phyloP scores from a whole-genome alignment of 1,140 invertebrate genomes.

The silkworm (Bombyx mori) region DNA sequence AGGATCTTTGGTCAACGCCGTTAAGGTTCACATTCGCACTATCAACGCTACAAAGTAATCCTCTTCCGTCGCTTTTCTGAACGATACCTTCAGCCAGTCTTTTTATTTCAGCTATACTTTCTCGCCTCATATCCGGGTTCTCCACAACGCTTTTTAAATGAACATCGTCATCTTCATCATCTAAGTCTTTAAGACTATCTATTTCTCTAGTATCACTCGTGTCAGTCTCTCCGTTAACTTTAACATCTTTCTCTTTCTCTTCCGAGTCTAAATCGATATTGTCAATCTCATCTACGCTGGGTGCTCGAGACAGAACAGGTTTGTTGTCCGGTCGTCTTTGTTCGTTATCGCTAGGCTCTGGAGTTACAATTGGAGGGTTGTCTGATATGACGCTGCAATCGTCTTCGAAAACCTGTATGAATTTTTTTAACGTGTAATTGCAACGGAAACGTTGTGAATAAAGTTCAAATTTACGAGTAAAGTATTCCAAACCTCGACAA shows the following conservation, averaged over 20 bases:
- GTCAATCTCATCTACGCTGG: constrained; percentile 63
- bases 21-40: constrained; percentile 52
- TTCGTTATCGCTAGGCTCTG: constrained; percentile 60
- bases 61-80: constrained; percentile 54
- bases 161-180: constrained; percentile 47
- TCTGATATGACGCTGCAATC: constrained; percentile 71
- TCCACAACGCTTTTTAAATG: constrained; percentile 58
- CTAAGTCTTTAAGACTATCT: constrained; percentile 42
- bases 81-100: constrained; percentile 63
- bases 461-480: too few relatives aligned
- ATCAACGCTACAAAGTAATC: constrained; percentile 52
- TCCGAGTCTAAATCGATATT: constrained; percentile 66
- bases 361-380: constrained; percentile 66
- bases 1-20: constrained; percentile 42
- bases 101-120: constrained; percentile 63
- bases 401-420: constrained; percentile 70
- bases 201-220: constrained; percentile 43
- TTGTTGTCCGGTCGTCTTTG: constrained; percentile 54
- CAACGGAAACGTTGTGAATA: too few relatives aligned
- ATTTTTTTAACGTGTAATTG: too few relatives aligned
- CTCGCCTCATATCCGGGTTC: constrained; percentile 59
- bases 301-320: constrained; percentile 48
- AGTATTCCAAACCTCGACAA: too few relatives aligned
- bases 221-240: constrained; percentile 60
- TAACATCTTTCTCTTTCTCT: constrained; percentile 26